These are phyloP conservation scores for Halesus radiatus DNA, from an alignment of 1,140 invertebrate species.

Conservation along the genomic window DNA sequence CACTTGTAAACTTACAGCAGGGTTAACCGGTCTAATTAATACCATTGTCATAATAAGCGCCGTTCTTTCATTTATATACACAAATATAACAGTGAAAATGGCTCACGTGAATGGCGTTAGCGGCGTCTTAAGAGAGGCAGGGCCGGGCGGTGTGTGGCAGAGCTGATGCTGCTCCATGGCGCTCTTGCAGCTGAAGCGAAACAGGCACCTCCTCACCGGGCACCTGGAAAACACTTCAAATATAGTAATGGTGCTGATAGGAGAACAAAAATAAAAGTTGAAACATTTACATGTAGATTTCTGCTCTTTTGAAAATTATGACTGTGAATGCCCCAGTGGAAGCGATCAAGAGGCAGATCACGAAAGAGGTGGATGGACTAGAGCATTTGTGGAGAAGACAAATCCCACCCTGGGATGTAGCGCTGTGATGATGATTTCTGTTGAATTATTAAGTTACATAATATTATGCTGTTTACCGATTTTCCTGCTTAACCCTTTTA, in stretches of 20 bases:
- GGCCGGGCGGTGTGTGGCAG: conserved; percentile 39
- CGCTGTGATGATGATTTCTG: neutral
- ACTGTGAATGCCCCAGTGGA: too few species aligned
- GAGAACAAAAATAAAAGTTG: too few species aligned
- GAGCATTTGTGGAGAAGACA: too few species aligned
- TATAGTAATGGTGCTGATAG: neutral
- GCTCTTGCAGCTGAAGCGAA: conserved; percentile 42
- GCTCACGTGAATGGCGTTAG: conserved; percentile 40
- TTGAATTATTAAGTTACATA: neutral
- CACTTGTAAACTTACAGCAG: too few species aligned
- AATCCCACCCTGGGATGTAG: too few species aligned
- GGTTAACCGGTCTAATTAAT: neutral
- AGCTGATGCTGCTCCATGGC: conserved; percentile 33
- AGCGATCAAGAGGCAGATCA: too few species aligned
- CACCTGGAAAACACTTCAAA: conserved; percentile 33
- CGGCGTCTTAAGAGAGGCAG: conserved; percentile 15
- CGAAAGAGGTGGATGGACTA: too few species aligned
- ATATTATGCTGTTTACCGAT: neutral
- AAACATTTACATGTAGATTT: too few species aligned
- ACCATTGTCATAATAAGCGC: neutral
- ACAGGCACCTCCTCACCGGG: conserved; percentile 35
- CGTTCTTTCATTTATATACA: too few species aligned
- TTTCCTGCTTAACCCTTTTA: neutral
- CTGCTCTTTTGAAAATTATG: too few species aligned
- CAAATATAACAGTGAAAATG: neutral